Evolutionary conservation across 2,888 invertebrate genomes (phyloP).

Genomic region (Acanthococcus lagerstroemiae): DNA sequence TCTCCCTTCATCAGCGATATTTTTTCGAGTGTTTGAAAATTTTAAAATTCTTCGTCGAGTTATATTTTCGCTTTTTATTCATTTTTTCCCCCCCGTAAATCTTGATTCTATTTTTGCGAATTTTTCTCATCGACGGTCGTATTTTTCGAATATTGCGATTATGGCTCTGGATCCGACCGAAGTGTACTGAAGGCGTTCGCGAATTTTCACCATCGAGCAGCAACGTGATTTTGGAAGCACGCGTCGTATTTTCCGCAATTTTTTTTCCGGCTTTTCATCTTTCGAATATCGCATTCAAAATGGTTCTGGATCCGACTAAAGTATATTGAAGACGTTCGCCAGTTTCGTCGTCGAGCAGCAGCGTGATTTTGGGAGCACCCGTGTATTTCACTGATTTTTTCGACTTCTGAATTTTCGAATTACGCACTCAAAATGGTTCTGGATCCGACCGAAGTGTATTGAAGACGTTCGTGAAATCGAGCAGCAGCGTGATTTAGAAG

Average conservation of each 20-base stretch:
- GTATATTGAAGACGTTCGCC: neutral
- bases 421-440: neutral
- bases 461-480: neutral
- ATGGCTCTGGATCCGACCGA: neutral
- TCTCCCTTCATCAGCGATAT: neutral
- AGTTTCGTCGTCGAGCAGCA: neutral
- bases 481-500: no score
- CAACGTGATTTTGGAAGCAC: no score
- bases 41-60: neutral
- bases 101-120: constrained; percentile 4
- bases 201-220: no score
- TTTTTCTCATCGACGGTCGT: neutral
- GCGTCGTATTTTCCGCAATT: no score
- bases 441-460: constrained; percentile 3
- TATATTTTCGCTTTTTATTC: neutral
- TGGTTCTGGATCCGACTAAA: constrained; percentile 26
- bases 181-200: neutral
- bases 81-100: neutral
- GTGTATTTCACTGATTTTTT: no score
- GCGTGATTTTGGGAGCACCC: no score
- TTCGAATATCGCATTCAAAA: neutral
- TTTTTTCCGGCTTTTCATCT: constrained; percentile 1
- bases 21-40: neutral
- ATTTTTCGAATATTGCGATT: constrained; percentile 2
- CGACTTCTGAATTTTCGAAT: no score